Base-by-base conservation (phyloP, 1,140 invertebrate genomes). In the Semibalanus balanoides region DNA sequence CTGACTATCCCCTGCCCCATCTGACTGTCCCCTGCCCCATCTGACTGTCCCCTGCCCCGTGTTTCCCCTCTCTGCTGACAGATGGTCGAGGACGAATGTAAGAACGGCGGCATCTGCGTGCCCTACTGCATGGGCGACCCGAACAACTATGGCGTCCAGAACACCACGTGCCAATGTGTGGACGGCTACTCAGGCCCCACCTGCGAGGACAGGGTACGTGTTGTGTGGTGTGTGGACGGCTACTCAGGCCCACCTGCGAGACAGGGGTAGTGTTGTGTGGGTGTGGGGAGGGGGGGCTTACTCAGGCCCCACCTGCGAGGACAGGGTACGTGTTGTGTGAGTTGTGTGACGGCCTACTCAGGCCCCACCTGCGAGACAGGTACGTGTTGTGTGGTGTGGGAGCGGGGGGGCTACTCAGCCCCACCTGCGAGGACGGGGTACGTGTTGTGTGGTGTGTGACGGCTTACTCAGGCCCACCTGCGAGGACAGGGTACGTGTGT, bases 41-140 rank as follows among this genome's bases (percentile, higher is more conserved):
- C 30, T 25, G 51, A 28, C 22, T 22, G 1, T 31, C 30, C 74
- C 7, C 30, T 14, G 35, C 35, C n/a, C n/a, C n/a, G n/a, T n/a
- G n/a, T n/a, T n/a, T n/a, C n/a, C n/a, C n/a, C n/a, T n/a, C n/a
- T n/a, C n/a, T n/a, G n/a, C n/a, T n/a, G n/a, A n/a, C 35, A 40
- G 35, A 40, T 17, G 35, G 35, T 7, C 40, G 77, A 77, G 77
- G 31, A 75, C 31, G 73, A 78, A 28, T 82, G 82, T 74, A 76
- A 74, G 71, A 81, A 81, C 76, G 79, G 76, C 29, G 82, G 81
- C 5, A 30, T 29, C 7, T 83, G 82, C 74, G 73, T 78, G 30
- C 75, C 78, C 17, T 29, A 75, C 11, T 82, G 82, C 78, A 80
- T 81, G 71, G 78, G 79, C 31, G 28, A 75, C 43, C 28, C 30